Evolutionary conservation across 2,113 vertebrate genomes (phyloP).

Genomic region (Cygnus atratus): DNA sequence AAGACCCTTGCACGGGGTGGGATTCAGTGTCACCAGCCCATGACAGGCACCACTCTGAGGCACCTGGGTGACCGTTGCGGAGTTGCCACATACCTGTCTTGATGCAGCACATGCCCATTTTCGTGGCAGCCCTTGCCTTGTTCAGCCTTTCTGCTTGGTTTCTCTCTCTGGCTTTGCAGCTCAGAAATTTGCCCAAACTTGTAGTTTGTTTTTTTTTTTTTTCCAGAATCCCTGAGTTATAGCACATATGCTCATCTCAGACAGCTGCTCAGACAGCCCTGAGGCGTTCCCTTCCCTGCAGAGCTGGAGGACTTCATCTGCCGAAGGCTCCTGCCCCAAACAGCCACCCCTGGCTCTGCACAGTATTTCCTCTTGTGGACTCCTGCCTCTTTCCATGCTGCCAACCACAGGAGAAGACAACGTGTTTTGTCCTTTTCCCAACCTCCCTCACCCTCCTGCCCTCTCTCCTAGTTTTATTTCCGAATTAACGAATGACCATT

Average conservation of each 20-base stretch:
- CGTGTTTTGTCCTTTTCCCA: not conserved
- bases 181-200: not conserved
- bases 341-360: not conserved
- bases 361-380: constrained; percentile 4
- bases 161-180: not conserved
- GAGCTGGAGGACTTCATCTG: not conserved
- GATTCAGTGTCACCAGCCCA: fast-evolving
- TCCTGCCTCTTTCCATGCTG: not conserved
- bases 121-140: fast-evolving
- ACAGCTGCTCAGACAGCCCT: not conserved
- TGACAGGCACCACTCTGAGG: fast-evolving
- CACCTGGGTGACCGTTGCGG: fast-evolving
- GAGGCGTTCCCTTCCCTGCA: not conserved
- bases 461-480: constrained; percentile 35
- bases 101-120: fast-evolving
- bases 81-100: not conserved
- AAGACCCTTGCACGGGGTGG: too few species aligned
- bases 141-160: not conserved
- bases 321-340: not conserved
- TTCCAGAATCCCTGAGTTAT: not conserved
- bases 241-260: not conserved
- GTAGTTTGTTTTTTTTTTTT: not conserved
- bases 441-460: not conserved
- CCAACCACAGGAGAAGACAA: not conserved
- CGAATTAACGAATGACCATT: not conserved